phyloP scores from a whole-genome alignment of 2,113 vertebrate genomes.

The Chlamydotis undulata region DNA sequence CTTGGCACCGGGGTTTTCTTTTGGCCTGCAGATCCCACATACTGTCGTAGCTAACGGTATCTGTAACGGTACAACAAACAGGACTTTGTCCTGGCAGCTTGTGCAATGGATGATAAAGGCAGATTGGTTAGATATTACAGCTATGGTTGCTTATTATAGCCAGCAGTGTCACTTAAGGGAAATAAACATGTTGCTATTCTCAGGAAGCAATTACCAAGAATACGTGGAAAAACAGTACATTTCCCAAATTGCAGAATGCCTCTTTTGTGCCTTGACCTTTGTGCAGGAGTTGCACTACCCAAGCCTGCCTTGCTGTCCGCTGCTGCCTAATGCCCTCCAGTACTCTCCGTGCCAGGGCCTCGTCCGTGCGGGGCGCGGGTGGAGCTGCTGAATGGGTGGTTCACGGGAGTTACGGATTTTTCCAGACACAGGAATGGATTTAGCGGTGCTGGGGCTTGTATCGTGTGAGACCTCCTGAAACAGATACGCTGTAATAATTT shows the following conservation, averaged over 20 bases:
- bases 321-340: not conserved
- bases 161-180: not conserved
- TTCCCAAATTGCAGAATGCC: not conserved
- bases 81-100: not conserved
- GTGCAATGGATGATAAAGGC: not conserved
- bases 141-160: not conserved
- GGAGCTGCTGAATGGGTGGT: not conserved
- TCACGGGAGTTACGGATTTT: not conserved
- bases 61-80: not conserved
- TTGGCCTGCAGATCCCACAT: not conserved
- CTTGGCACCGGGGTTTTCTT: not conserved
- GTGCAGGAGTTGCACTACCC: not conserved
- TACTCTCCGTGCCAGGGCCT: not conserved
- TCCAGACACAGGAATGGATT: not conserved
- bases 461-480: constrained; percentile 46
- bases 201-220: not conserved
- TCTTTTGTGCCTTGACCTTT: not conserved
- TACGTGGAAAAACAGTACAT: not conserved
- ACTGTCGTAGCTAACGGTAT: not conserved
- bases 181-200: not conserved
- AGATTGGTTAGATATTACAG: not conserved
- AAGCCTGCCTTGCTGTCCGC: not conserved
- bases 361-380: not conserved
- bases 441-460: constrained; percentile 13
- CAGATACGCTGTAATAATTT: constrained; percentile 74